Conservation (phyloP, 2,888 invertebrate genomes). For the Plebejus anna region DNA sequence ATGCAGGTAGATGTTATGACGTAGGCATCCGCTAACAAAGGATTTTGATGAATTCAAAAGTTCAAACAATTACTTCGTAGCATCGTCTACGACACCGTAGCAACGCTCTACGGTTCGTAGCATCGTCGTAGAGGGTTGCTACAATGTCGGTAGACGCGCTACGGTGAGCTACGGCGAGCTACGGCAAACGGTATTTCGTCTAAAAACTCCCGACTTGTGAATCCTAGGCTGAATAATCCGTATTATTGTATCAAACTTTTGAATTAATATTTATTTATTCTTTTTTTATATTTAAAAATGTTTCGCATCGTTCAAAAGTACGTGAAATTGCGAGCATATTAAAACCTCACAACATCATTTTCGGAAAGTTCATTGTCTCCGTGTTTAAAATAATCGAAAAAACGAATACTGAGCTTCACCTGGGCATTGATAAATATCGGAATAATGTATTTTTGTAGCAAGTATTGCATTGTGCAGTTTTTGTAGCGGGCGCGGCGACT, state of each 20-base stretch:
- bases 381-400: not conserved
- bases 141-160: too few relatives aligned
- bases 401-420: constrained; percentile 33
- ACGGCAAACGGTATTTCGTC: not conserved
- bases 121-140: too few relatives aligned
- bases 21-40: too few relatives aligned
- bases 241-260: too few relatives aligned
- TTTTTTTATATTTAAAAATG: too few relatives aligned
- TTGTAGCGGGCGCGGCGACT: constrained; percentile 52
- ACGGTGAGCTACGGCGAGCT: not conserved
- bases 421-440: constrained; percentile 3
- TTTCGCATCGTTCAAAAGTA: too few relatives aligned
- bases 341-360: not conserved
- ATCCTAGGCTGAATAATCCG: not conserved
- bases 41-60: too few relatives aligned
- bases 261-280: too few relatives aligned
- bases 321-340: not conserved
- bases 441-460: constrained; percentile 10
- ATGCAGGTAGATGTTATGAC: too few relatives aligned
- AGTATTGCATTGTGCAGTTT: constrained; percentile 46
- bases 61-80: too few relatives aligned
- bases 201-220: not conserved
- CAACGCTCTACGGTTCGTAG: too few relatives aligned
- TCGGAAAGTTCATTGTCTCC: not conserved
- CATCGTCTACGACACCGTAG: too few relatives aligned